Base-by-base conservation (phyloP, 2,888 invertebrate species). In the Cataglyphis albicans region DNA sequence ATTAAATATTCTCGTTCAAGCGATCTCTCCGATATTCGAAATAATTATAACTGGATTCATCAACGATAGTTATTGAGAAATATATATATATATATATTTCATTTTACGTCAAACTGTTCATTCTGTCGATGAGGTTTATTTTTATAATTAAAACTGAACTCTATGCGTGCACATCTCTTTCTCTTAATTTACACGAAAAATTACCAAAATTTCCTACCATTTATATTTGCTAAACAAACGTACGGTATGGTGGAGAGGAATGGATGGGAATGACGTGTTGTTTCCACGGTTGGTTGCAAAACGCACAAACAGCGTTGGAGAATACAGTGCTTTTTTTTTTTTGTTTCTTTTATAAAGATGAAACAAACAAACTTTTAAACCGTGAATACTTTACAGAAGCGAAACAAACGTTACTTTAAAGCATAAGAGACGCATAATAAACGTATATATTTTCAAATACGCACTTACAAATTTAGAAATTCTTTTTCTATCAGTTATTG, bases 221-320 rank as follows among this genome's bases (percentile, higher is more conserved):
- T 80, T 80, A 80, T 21, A 78, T 68, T 38, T 68, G 38, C 65
- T 78, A 61, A 68, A 82, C 48, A 48, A 80, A 78, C 55, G 67
- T 65, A 35, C 38, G 25, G 35, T 75, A 41, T 55, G 57, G 41
- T 44, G 65, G 63, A 44, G 44, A 59, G 41, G 41, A 10, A 21
- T 76, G 29, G 41, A 38, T 67, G 55, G 29, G 68, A 76, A 76
- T 76, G 68, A 76, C 80, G 70, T 82, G 78, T 76, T 76, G 76
- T 76, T 76, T 76, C 6, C 29, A 38, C 38, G n/a, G 57, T 67
- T 67, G 41, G n/a, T 7, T 18, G 32, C n/a, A 6, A 65, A 55
- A 76, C 29, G 41, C 9, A 76, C 55, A 65, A 65, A 76, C 29
- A 76, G 29, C 55, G n/a, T 57, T 41, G 41, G 55, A 44, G 41